Conservation (phyloP, 1,140 invertebrate genomes). For the Achroia grisella region DNA sequence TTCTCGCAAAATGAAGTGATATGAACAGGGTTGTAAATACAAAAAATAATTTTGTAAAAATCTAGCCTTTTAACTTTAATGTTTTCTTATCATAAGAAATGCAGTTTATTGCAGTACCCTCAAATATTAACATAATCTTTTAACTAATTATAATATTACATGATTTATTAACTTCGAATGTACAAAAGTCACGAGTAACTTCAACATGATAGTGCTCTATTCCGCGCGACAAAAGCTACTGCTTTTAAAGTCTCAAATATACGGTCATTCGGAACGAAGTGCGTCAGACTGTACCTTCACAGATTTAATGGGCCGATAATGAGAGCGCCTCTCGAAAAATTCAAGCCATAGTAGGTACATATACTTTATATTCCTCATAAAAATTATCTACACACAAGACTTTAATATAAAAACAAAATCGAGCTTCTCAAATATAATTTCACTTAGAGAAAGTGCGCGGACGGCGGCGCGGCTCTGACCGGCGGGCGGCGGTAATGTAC, state of each 20-base stretch:
- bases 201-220: slow-evolving; percentile 7
- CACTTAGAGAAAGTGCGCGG: slow-evolving; percentile 31
- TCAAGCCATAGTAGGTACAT: slow-evolving; percentile 53
- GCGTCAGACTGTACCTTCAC: no score
- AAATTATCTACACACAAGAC: slow-evolving; percentile 71
- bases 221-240: slow-evolving; percentile 16
- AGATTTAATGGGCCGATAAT: slow-evolving; percentile 10
- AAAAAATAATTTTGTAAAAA: slow-evolving; percentile 40
- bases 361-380: slow-evolving; percentile 70
- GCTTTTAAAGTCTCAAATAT: slow-evolving; percentile 4
- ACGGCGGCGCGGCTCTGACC: slow-evolving; percentile 2
- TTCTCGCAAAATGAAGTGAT: no score
- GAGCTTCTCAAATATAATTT: slow-evolving; percentile 59
- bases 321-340: slow-evolving; percentile 30
- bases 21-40: slow-evolving; percentile 12
- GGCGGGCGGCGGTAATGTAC: slow-evolving; percentile 14
- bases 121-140: slow-evolving; percentile 47
- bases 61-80: slow-evolving; percentile 53
- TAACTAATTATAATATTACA: slow-evolving; percentile 41
- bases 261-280: slow-evolving; percentile 2
- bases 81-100: slow-evolving; percentile 52
- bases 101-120: slow-evolving; percentile 58
- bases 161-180: slow-evolving; percentile 16
- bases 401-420: slow-evolving; percentile 62
- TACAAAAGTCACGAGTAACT: slow-evolving; percentile 1